A percentile compares a stretch with the other conserved stretches of the same genome.
Evolutionary conservation across 2,113 vertebrate species (phyloP).

Genomic region (Tor tambroides): DNA sequence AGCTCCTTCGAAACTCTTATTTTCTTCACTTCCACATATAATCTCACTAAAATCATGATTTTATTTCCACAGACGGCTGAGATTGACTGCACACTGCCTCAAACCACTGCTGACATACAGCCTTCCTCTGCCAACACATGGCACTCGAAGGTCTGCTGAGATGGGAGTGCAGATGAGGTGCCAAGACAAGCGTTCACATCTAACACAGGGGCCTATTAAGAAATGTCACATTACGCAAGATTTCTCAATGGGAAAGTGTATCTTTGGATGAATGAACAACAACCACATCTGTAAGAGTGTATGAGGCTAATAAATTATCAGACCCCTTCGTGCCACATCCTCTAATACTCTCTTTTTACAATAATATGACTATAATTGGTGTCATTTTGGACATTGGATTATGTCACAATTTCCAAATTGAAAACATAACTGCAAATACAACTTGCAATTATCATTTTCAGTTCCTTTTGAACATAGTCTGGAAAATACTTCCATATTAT

Average conservation of each 20-base stretch:
- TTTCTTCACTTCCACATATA: neutral
- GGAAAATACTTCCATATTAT: too few relatives aligned
- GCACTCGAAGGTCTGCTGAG: neutral
- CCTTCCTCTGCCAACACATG: constrained; percentile 4
- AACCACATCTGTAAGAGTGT: neutral
- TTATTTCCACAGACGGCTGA: neutral
- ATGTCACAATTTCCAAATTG: neutral
- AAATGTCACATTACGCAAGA: neutral
- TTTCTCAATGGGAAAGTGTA: neutral
- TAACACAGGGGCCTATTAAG: neutral
- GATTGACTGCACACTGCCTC: constrained; percentile 6
- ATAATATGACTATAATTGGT: neutral
- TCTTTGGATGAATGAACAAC: neutral
- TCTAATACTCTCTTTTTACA: neutral
- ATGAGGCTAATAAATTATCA: neutral
- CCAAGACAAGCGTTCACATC: neutral
- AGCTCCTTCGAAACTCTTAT: neutral
- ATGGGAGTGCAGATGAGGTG: neutral
- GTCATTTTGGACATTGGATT: neutral
- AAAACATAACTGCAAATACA: neutral
- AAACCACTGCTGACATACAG: constrained; percentile 34
- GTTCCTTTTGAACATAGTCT: neutral
- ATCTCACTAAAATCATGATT: neutral
- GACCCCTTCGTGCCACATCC: neutral
- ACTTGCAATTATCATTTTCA: neutral